These are phyloP conservation scores for Ochotona princeps DNA, from an alignment of 2,113 vertebrate genomes.

Conservation along the genomic window DNA sequence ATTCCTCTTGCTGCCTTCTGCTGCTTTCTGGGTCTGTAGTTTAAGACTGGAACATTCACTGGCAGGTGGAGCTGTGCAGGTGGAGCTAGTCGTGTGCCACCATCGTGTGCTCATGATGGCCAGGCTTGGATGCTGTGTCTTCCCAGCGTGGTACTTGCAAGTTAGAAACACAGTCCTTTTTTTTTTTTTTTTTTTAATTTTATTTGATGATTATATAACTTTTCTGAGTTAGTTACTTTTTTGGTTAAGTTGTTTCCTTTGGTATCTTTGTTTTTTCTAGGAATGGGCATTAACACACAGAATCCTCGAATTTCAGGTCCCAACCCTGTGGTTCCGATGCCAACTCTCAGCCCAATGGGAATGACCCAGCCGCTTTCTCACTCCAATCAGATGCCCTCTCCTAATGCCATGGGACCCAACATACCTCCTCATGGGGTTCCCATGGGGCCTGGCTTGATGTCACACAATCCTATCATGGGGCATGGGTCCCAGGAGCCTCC, in stretches of 20 bases:
- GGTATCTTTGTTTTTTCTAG: slow-evolving; percentile 85
- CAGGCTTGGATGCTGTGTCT: background rate
- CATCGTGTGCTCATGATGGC: background rate
- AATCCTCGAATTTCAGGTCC: slow-evolving; percentile 98
- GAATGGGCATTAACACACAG: slow-evolving; percentile 97
- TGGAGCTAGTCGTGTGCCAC: background rate
- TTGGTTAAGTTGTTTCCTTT: slow-evolving; percentile 72
- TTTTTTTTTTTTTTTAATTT: background rate
- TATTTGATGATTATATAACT: background rate
- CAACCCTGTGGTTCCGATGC: slow-evolving; percentile 94
- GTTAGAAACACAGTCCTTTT: background rate
- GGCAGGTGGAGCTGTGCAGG: background rate
- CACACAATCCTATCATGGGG: slow-evolving; percentile 97
- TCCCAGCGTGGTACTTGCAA: background rate
- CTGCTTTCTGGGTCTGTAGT: rapidly evolving
- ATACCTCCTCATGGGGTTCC: slow-evolving; percentile 92
- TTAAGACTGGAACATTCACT: background rate
- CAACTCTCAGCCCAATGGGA: slow-evolving; percentile 98
- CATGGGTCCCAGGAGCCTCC: slow-evolving; percentile 94
- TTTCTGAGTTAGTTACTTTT: slow-evolving; percentile 40
- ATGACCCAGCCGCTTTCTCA: slow-evolving; percentile 99
- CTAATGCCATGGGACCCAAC: slow-evolving; percentile 94
- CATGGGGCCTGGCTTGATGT: slow-evolving; percentile 97
- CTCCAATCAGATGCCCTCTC: slow-evolving; percentile 98
- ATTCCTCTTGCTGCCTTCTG: background rate